Evolutionary conservation across 2,797 vertebrate genomes (phyloP).

Genomic region (Rhynchotus rufescens): DNA sequence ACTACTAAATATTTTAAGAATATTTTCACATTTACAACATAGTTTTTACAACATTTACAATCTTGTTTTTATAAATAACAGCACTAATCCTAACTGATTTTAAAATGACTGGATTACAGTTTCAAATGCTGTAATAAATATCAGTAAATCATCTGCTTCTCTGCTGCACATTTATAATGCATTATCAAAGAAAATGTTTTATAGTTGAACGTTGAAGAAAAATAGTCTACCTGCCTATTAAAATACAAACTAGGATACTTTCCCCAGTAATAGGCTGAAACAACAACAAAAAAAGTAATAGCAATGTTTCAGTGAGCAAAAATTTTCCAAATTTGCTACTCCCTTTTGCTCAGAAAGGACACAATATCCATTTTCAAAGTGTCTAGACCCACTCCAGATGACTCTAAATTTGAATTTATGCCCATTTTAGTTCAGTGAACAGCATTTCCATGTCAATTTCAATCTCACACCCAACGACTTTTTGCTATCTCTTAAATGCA

Average conservation of each 20-base stretch:
- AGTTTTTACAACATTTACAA: conserved; percentile 3
- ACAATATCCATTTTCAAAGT: rapidly evolving
- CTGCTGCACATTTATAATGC: not conserved
- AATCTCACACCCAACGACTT: not conserved
- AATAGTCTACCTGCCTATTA: not conserved
- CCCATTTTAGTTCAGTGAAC: no score
- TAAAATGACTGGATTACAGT: not conserved
- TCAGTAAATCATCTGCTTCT: not conserved
- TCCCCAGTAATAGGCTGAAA: no score
- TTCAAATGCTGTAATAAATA: not conserved
- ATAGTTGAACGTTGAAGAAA: not conserved
- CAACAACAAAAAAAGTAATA: no score
- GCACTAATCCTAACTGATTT: not conserved
- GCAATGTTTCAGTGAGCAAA: not conserved
- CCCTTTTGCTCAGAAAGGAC: not conserved
- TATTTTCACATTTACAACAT: not conserved
- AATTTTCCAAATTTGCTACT: not conserved
- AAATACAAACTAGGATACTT: not conserved
- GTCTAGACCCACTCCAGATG: no score
- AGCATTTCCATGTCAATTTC: not conserved
- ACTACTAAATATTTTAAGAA: not conserved
- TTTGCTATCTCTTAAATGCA: rapidly evolving
- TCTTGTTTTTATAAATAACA: not conserved
- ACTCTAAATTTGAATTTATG: rapidly evolving
- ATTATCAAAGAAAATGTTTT: not conserved